Base-by-base conservation (phyloP, 2,113 vertebrate species). In the Hyla sarda region DNA sequence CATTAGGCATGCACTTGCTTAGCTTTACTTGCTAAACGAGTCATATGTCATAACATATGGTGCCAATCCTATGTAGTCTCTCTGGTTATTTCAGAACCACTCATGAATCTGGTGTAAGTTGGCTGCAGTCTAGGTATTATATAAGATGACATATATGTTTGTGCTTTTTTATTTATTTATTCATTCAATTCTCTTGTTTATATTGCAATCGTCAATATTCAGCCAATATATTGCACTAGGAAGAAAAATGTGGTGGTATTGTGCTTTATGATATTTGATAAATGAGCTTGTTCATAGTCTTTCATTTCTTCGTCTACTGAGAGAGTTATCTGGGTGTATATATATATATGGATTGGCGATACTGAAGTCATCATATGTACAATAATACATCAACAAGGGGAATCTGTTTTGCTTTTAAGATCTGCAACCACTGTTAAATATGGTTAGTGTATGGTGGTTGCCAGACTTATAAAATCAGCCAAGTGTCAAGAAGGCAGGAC, bases 31-130 rank as follows among this genome's bases (percentile, higher is more conserved):
- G 77, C 54, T 60, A 80, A 80, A 80, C 45, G 54, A 82, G 30
- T 82, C 65, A 82, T 52, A 50, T 82, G 28, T n/a, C 65, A 50
- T 71, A 71, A 72, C 81, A 82, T 82, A 71, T 82, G 65, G 28
- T 82, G 65, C 80, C 77, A 52, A 48, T 71, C 47, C 69, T 28
- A 52, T 32, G 45, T 16, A 32, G 11, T 71, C 41, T 69, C 58
- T 34, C 28, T 34, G 62, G 62, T 50, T 32, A 82, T 82, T 71
- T 71, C 80, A 30, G n/a, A 48, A 56, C 67, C 52, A 21, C 79
- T 79, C 54, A 21, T 67, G 47, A 58, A 67, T 32, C 45, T 69
- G 58, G 76, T 78, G 16, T 54, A 16, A 56, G 48, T 37, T 54
- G 13, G 12, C 47, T 37, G 54, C 34, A n/a, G 19, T 52, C 11